Evolutionary conservation across 2,113 vertebrate genomes (phyloP), one percentile per base, ranked within the genome.

Genomic region (Tauraco erythrolophus): DNA sequence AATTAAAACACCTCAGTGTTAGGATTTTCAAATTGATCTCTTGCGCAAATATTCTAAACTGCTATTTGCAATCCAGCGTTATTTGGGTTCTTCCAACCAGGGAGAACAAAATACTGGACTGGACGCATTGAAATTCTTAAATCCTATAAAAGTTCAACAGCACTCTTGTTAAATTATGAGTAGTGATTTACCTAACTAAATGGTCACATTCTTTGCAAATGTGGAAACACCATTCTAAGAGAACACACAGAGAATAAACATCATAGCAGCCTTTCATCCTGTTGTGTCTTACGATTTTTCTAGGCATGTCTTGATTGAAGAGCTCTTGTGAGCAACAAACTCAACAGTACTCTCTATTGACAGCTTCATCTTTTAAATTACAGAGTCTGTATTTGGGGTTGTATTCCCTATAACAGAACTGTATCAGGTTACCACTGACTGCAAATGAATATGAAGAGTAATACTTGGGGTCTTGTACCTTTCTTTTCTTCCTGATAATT

Each of bases 391-490:
- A 64, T 28, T 51, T n/a, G 23, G 9, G 25, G 14, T 53, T 61
- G 7, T 23, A 51, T 48, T 90, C 9, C 17, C 31, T 15, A 12
- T 62, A 88, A 39, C 2, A 57, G 33, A 58, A 46, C 14, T 28
- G 13, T 41, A 24, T 51, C 18, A 33, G 18, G 5, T 35, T 84
- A n/a, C 16, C 10, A 78, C 5, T 0, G 0, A 48, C 33, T 31
- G 27, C 21, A 81, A 53, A 61, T 48, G 17, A 76, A 58, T 30
- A 48, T 11, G 16, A 89, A 70, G 16, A 70, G 19, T 33, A 88
- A 25, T 17, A 33, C 5, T 1, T 21, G 8, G 5, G 11, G 2
- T 60, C 27, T 53, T 64, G 5, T 37, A 83, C 8, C 8, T 85
- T 84, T 66, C 15, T 45, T 66, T 92, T 57, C 50, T 74, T 77